A percentile compares a stretch with the other conserved stretches of the same genome.
phyloP scores from a whole-genome alignment of 2,888 invertebrate genomes.

The Epinotia nisella region DNA sequence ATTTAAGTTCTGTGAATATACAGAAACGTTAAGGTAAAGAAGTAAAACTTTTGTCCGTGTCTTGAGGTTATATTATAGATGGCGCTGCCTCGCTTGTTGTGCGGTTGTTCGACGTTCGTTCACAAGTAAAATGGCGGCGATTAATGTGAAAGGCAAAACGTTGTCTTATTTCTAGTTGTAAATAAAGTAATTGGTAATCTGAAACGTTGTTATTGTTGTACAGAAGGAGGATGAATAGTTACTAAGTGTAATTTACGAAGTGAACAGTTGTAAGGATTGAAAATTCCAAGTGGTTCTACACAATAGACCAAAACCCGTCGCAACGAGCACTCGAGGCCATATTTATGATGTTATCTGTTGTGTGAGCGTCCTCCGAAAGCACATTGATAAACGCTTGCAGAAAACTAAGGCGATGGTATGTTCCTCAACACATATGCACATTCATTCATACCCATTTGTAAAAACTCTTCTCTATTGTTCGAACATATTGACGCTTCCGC shows the following conservation, averaged over 20 bases:
- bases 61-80: constrained; percentile 79
- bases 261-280: constrained; percentile 66
- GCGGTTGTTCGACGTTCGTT: constrained; percentile 79
- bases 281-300: constrained; percentile 72
- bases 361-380: constrained; percentile 82
- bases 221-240: constrained; percentile 58
- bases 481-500: constrained; percentile 78
- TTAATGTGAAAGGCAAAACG: constrained; percentile 88
- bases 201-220: constrained; percentile 61
- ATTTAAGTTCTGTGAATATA: constrained; percentile 13
- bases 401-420: constrained; percentile 80
- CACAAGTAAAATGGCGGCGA: constrained; percentile 87
- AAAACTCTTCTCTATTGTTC: constrained; percentile 69
- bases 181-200: constrained; percentile 77
- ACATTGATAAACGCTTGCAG: constrained; percentile 76
- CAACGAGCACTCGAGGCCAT: constrained; percentile 86
- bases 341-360: constrained; percentile 87
- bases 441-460: constrained; percentile 52
- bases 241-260: constrained; percentile 66
- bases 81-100: constrained; percentile 87
- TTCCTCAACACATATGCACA: constrained; percentile 58
- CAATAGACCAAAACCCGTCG: constrained; percentile 84
- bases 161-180: constrained; percentile 82
- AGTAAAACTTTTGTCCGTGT: constrained; percentile 53
- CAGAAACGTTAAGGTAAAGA: constrained; percentile 12